A percentile compares a stretch with the other conserved stretches of the same genome.
phyloP scores from a whole-genome alignment of 2,888 invertebrate genomes.

The Cheilosia scutellata region DNA sequence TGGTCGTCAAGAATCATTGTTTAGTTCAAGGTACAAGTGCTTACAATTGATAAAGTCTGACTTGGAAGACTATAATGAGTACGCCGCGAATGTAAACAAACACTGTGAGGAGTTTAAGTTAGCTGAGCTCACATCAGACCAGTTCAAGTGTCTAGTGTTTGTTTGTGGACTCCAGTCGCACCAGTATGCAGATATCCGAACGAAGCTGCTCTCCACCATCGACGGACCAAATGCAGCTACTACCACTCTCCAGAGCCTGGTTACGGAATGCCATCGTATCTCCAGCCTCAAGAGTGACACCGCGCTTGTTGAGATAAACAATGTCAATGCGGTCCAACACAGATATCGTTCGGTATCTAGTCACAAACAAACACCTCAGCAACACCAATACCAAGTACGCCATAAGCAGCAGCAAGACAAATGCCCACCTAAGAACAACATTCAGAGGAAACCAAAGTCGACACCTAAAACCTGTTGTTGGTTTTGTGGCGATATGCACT shows the following conservation, averaged over 20 bases:
- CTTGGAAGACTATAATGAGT: constrained; percentile 11
- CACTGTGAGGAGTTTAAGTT: constrained; percentile 25
- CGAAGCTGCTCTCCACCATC: constrained; percentile 18
- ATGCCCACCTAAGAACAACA: not conserved
- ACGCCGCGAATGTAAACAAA: constrained; percentile 16
- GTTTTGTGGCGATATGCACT: constrained; percentile 57
- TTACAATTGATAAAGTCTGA: not conserved
- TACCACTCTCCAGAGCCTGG: constrained; percentile 13
- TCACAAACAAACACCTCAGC: not conserved
- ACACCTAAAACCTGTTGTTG: constrained; percentile 53
- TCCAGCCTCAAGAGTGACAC: constrained; percentile 11
- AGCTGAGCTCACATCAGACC: constrained; percentile 10
- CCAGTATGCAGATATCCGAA: constrained; percentile 22
- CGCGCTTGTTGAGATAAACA: constrained; percentile 12
- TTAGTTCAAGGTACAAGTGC: constrained; percentile 6
- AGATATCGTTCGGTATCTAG: constrained; percentile 6
- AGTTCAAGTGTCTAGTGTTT: constrained; percentile 11
- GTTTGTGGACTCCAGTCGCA: constrained; percentile 9
- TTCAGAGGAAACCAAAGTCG: not conserved
- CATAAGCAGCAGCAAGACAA: not conserved
- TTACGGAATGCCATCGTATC: constrained; percentile 10
- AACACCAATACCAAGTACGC: not conserved
- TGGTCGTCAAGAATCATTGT: not conserved
- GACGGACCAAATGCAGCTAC: constrained; percentile 13
- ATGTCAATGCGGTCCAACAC: constrained; percentile 9